Base-by-base conservation (phyloP, 2,888 invertebrate genomes). In the Cephus pygmeus region DNA sequence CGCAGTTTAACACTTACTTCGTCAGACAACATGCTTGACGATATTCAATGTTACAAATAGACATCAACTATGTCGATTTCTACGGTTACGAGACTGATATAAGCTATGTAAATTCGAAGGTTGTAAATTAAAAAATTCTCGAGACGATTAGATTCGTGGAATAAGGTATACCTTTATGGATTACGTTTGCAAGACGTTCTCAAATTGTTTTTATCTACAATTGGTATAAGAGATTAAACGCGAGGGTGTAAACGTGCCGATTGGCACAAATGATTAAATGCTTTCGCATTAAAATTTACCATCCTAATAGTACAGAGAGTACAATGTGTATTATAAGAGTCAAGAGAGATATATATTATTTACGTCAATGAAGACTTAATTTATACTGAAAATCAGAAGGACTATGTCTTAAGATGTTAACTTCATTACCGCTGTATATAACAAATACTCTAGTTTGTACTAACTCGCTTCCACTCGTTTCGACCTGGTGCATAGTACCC, bases 1-100 rank as follows among this genome's bases (percentile, higher is more conserved):
- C 93, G 95, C 82, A 93, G 94, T 87, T 95, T 96, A 89, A 97
- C 97, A 77, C 93, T 96, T 83, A 93, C 89, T 79, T 91, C 91
- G 9, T 91, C 91, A 36, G 91, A 91, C 81, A 91, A 90, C 76
- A 90, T 91, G 87, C 81, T 91, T 69, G 91, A 91, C 69, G 91
- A 91, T 76, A 89, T 90, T 77, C 87, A 90, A 71, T 87, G 86
- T 76, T 91, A 91, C 73, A 90, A 91, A 83, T 91, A 86, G 85
- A 33, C 74, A 71, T 56, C 23, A 9, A 23, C 23, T 23, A 23
- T 15, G 9, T 9, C 56, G 9, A 56, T 23, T 56, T 6, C 9
- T 23, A 56, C 56, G 23, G 56, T 56, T 56, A 56, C 56, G 56
- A 56, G 56, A 56, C 56, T 56, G 56, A 56, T 23, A 23, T 56